phyloP scores from a whole-genome alignment of 2,888 invertebrate genomes.

The Hyposoter dolosus region DNA sequence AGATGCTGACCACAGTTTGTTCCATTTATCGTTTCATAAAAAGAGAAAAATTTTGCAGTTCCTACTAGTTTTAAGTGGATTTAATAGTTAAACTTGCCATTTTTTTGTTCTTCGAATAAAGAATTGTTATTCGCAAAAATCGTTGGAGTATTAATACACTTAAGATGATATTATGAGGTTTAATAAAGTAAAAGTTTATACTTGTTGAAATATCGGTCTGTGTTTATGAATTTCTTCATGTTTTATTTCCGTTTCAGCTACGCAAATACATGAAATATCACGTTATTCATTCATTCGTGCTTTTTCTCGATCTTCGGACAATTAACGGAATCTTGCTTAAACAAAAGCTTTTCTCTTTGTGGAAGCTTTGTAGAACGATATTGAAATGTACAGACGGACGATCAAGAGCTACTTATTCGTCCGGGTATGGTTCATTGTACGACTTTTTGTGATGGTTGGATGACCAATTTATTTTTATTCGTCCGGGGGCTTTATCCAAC shows the following conservation, averaged over 20 bases:
- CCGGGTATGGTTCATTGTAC: no score
- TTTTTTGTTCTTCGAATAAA: background rate
- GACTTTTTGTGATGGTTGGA: no score
- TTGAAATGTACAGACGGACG: background rate
- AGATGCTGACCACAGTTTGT: background rate
- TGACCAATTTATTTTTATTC: background rate
- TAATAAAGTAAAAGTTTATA: background rate
- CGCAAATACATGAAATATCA: no score
- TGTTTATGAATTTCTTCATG: no score
- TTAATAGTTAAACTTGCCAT: background rate
- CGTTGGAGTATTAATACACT: background rate
- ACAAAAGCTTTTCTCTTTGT: background rate
- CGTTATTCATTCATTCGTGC: background rate
- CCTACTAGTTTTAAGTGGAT: background rate
- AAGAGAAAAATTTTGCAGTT: background rate
- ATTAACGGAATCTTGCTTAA: background rate
- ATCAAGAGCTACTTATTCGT: no score
- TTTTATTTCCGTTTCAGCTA: no score
- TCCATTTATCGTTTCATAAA: background rate
- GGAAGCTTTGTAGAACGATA: no score
- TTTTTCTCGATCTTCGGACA: background rate
- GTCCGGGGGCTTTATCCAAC: background rate
- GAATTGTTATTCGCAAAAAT: background rate
- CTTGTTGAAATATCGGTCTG: no score
- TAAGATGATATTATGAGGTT: background rate